Evolutionary conservation across 2,797 vertebrate species (phyloP).

Genomic region (Pseudochirops corinnae): DNA sequence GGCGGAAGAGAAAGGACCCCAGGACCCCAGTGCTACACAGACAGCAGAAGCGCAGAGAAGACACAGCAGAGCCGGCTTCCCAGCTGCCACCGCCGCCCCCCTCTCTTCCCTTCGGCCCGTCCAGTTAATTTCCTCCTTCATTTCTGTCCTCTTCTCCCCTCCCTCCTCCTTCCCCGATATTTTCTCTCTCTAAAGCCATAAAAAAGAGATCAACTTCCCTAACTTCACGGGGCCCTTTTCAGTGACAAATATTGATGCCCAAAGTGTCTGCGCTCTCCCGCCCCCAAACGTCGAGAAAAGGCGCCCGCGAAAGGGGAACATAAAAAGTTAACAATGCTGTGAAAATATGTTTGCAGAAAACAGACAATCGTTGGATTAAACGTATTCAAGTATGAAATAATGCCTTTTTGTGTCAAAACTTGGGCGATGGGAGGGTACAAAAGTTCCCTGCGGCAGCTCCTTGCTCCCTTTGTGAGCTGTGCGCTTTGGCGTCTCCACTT

Average conservation of each 20-base stretch:
- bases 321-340: constrained; percentile 97
- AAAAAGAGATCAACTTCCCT: constrained; percentile 82
- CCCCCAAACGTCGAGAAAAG: constrained; percentile 80
- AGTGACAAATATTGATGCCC: constrained; percentile 81
- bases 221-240: constrained; percentile 76
- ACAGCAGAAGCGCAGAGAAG: constrained; percentile 57
- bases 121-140: constrained; percentile 59
- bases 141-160: constrained; percentile 59
- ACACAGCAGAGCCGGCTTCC: constrained; percentile 35
- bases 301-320: constrained; percentile 82
- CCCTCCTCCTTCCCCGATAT: constrained; percentile 72
- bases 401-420: constrained; percentile 99
- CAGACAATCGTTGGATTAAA: constrained; percentile 99
- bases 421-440: constrained; percentile 98
- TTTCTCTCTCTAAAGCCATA: constrained; percentile 79
- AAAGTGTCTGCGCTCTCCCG: constrained; percentile 84
- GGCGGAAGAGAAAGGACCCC: not conserved
- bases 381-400: constrained; percentile 99
- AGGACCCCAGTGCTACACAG: not conserved
- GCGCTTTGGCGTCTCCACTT: constrained; percentile 99
- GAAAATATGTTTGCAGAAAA: constrained; percentile 99
- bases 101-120: constrained; percentile 49
- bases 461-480: constrained; percentile 95
- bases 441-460: constrained; percentile 98
- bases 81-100: constrained; percentile 65